Conservation (phyloP, 2,113 vertebrate species). For the Podarcis cretensis region DNA sequence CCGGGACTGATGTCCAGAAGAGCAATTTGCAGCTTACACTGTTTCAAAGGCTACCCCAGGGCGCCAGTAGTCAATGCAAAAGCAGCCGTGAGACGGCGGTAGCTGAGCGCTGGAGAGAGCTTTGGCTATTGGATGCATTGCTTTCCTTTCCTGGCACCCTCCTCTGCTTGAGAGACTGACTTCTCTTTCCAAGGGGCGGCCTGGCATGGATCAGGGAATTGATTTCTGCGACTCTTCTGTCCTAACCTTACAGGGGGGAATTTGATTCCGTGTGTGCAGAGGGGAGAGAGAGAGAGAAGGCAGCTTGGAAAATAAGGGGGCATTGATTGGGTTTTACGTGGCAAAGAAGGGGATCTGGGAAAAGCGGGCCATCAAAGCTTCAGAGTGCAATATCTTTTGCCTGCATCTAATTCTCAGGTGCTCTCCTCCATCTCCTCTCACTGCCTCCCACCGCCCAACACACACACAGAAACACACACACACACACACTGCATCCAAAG, state of each 20-base stretch:
- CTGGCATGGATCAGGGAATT: conserved; percentile 74
- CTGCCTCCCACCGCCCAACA: not conserved
- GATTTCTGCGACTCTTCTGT: conserved; percentile 78
- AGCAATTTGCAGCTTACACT: not conserved
- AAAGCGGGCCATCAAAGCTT: conserved; percentile 43
- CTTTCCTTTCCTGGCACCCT: not conserved
- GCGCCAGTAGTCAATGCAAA: not conserved
- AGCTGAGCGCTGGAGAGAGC: not conserved
- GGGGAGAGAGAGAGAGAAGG: conserved; percentile 60
- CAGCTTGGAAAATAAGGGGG: conserved; percentile 16
- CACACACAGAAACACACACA: not conserved
- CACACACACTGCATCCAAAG: not conserved
- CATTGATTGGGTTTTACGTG: conserved; percentile 42
- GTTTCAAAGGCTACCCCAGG: not conserved
- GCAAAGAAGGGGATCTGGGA: not conserved
- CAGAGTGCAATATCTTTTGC: conserved; percentile 36
- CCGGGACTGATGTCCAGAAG: not conserved
- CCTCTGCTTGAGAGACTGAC: conserved; percentile 51
- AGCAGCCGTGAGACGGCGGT: not conserved
- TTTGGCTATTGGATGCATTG: not conserved
- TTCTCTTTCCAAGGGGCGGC: conserved; percentile 59
- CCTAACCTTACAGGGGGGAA: conserved; percentile 80
- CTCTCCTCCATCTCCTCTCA: not conserved
- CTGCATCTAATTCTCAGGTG: conserved; percentile 27
- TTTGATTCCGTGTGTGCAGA: conserved; percentile 63